Percentiles rank a stretch among this genome's conserved stretches.
These are phyloP conservation scores for Willisornis vidua DNA, from an alignment of 2,113 vertebrate genomes.

Conservation along the genomic window DNA sequence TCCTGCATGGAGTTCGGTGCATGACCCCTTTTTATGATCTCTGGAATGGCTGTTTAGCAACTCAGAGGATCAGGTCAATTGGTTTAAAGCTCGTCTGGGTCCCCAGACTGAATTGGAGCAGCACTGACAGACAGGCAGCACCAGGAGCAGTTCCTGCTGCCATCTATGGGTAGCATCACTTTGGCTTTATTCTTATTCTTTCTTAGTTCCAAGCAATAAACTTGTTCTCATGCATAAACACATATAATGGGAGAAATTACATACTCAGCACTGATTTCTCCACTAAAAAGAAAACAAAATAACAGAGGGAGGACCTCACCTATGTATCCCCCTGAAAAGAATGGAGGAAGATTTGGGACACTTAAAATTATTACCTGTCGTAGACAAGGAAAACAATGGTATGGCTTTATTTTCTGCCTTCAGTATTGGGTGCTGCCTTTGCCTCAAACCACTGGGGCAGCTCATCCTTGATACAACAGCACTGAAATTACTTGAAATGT, in stretches of 20 bases:
- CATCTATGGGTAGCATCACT: constrained; percentile 46
- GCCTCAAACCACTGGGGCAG: neutral
- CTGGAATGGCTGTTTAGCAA: neutral
- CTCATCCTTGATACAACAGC: neutral
- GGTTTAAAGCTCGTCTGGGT: neutral
- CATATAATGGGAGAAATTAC: neutral
- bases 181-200: neutral
- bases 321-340: neutral
- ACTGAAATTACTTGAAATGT: neutral
- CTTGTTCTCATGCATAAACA: neutral
- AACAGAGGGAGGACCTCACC: neutral
- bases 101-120: neutral
- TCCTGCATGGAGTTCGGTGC: neutral
- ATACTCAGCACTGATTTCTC: neutral
- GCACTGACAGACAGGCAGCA: neutral
- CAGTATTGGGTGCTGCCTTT: neutral
- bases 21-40: neutral
- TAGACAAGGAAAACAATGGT: neutral
- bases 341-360: neutral
- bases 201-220: neutral
- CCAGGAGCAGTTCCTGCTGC: constrained; percentile 47
- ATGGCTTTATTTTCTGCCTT: neutral
- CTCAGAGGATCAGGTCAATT: neutral
- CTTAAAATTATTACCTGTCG: neutral
- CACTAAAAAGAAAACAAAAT: neutral